Base-by-base conservation (phyloP, 2,888 invertebrate genomes). In the Mesodorylaimus sp. region DNA sequence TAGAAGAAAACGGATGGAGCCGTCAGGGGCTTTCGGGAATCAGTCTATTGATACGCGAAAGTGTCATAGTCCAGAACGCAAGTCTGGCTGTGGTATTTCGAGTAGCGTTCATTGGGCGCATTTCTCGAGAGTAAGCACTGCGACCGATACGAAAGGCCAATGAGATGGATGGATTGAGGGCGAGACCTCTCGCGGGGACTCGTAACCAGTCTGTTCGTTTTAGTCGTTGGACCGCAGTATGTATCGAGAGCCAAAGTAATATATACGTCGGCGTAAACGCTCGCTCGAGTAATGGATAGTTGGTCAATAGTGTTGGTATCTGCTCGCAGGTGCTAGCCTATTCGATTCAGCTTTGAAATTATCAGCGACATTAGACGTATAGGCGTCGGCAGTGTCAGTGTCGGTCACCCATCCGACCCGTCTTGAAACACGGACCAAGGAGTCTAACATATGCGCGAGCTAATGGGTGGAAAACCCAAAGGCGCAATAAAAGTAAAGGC, bases 381-480 rank as follows among this genome's bases (percentile, higher is more conserved):
- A n/a, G n/a, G n/a, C 24, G 45, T 39, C 54, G 7, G 24, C n/a
- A 48, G 54, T 46, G 56, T 58, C 27, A 48, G 51, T 47, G 55
- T 58, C 56, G 55, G 56, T 55, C 54, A 56, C 59, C 71, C 68
- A 69, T 72, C 71, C 75, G 77, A 76, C 77, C 78, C 77, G 77
- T 78, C 78, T 79, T 78, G 78, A 78, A 79, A 78, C 77, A 79
- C 77, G 76, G 77, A 77, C 77, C 76, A 77, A 77, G 77, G 76
- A 78, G 77, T 77, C 74, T 75, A 77, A 73, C 76, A 75, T 75
- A 74, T 76, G 71, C 74, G 78, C 78, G 72, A 79, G 77, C 77
- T 75, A 74, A 73, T 73, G 76, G 75, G 76, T 70, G 56, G 62
- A 63, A 72, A 75, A 74, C 74, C 74, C 68, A 73, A 71, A 74